Base-by-base conservation (phyloP, 2,797 vertebrate genomes). In the Acipenser transmontanus region DNA sequence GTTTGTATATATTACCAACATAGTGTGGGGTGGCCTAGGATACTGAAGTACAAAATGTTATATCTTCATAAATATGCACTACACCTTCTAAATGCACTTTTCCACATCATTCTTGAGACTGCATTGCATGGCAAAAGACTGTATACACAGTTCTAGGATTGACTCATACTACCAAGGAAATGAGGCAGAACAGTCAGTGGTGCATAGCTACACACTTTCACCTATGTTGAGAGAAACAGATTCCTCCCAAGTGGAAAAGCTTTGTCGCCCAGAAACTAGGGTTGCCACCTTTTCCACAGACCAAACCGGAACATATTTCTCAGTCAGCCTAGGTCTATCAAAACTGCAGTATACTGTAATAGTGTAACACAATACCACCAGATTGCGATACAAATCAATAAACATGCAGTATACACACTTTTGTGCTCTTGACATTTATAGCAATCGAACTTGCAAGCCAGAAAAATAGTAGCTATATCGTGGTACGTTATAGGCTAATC, bases 191-290 rank as follows among this genome's bases (percentile, higher is more conserved):
- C 14, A 64, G 34, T 10, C 64, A 4, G 0, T 56, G 4, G 62
- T 74, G 0, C 0, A 57, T 57, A 57, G 54, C 54, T 2, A 13
- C 12, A 13, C n/a, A 11, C 54, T 57, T 57, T 57, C 54, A 11
- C 54, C 54, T n/a, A 71, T 59, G 69, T 64, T 63, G 68, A 76
- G 17, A 64, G 66, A 56, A 57, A 63, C 14, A 68, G 12, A 70
- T 61, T 64, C 49, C 50, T 71, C 66, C 70, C 61, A 71, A 74
- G 54, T 60, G 61, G 54, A 17, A 12, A 49, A 56, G 59, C 67
- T 20, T 64, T 61, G 54, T 68, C 13, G 48, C 52, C 52, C 47
- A 50, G 7, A 7, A 56, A 51, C 5, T 12, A 17, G 17, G 17
- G 17, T 17, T 52, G 47, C 59, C 48, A 50, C 50, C 8, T 17